Evolutionary conservation across 2,888 invertebrate species (phyloP).

Genomic region (Mesodorylaimus sp.): DNA sequence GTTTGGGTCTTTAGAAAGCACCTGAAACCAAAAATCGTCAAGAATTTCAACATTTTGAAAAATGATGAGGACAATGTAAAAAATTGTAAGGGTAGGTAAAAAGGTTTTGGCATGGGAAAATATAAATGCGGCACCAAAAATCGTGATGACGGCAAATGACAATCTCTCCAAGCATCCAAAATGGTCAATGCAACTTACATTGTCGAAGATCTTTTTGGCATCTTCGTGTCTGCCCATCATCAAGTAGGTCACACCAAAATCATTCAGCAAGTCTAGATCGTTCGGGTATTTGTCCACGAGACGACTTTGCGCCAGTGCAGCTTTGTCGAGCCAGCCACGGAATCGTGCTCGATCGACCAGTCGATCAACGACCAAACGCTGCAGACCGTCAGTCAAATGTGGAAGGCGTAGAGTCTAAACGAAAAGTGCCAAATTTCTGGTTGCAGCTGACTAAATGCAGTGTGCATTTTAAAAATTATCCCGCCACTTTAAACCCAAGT

Average conservation of each 20-base stretch:
- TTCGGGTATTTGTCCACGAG: slow-evolving; percentile 52
- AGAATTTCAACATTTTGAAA: not conserved
- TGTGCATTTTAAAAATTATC: no score
- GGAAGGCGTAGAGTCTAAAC: slow-evolving; percentile 8
- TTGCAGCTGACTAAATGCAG: no score
- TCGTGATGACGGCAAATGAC: no score
- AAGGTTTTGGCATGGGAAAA: no score
- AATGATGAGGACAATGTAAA: not conserved
- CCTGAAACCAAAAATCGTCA: slow-evolving; percentile 20
- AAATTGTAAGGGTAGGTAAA: no score
- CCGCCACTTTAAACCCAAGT: no score
- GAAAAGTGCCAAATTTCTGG: no score
- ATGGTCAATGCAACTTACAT: slow-evolving; percentile 37
- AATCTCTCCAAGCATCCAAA: no score
- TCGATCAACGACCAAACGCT: slow-evolving; percentile 42
- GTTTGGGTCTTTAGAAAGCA: slow-evolving; percentile 48
- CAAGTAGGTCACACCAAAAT: slow-evolving; percentile 55
- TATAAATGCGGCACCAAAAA: no score
- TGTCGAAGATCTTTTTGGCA: slow-evolving; percentile 47
- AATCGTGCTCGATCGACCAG: slow-evolving; percentile 58
- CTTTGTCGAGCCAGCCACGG: slow-evolving; percentile 43
- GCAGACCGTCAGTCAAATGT: slow-evolving; percentile 42
- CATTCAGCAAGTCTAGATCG: slow-evolving; percentile 44
- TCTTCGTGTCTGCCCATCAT: slow-evolving; percentile 39
- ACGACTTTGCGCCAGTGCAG: slow-evolving; percentile 47